Percentiles rank a stretch among this genome's conserved stretches.
Evolutionary conservation across 2,888 invertebrate species (phyloP).

Genomic region (Octodonta nipae): DNA sequence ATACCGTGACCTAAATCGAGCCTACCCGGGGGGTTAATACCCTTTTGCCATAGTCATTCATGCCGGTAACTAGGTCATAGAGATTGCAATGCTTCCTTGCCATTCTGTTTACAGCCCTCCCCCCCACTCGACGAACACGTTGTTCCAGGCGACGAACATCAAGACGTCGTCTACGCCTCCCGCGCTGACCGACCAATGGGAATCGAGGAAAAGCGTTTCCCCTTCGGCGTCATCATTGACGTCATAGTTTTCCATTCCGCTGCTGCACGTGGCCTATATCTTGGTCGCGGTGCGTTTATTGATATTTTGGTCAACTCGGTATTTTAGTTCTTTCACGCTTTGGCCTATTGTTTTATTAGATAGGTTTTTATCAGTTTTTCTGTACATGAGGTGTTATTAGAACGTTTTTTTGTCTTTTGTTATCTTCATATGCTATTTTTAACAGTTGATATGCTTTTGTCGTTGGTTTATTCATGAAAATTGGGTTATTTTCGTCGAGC

Average conservation of each 20-base stretch:
- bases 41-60: constrained; percentile 26
- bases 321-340: no score
- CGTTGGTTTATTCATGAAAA: no score
- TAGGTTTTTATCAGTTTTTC: no score
- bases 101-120: not conserved
- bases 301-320: constrained; percentile 24
- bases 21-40: constrained; percentile 33
- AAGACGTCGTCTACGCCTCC: constrained; percentile 2
- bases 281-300: constrained; percentile 18
- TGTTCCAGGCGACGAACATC: not conserved
- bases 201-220: constrained; percentile 1
- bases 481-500: no score
- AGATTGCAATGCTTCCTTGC: not conserved
- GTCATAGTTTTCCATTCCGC: constrained; percentile 7
- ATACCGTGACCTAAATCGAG: constrained; percentile 19
- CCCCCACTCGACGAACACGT: constrained; percentile 1
- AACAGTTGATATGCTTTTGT: no score
- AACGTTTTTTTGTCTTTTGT: no score
- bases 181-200: not conserved
- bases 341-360: no score
- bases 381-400: no score
- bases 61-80: constrained; percentile 28
- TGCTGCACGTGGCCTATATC: constrained; percentile 11
- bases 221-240: constrained; percentile 8
- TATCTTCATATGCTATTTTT: no score